phyloP scores from a whole-genome alignment of 2,888 invertebrate genomes.

The Monochamus alternatus region DNA sequence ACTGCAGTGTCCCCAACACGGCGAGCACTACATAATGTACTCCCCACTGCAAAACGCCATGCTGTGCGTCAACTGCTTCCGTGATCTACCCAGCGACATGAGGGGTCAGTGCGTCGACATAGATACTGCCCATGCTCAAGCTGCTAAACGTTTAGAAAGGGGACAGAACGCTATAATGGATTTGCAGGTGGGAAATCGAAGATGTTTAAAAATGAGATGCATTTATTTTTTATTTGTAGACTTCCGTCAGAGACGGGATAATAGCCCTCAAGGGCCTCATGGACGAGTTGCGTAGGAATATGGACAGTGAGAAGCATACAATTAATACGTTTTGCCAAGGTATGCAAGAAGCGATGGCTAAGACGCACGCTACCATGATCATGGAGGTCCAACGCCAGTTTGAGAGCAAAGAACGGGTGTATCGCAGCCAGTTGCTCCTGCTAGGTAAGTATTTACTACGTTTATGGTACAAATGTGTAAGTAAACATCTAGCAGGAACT shows the following conservation, averaged over 20 bases:
- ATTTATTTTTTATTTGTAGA: constrained; percentile 68
- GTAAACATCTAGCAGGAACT: too few relatives aligned
- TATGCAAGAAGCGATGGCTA: constrained; percentile 78
- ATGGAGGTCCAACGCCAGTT: constrained; percentile 79
- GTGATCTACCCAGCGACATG: constrained; percentile 79
- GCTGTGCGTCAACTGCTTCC: constrained; percentile 84
- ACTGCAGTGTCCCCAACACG: constrained; percentile 77
- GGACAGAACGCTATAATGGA: constrained; percentile 72
- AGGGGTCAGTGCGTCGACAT: constrained; percentile 82
- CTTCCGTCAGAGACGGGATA: constrained; percentile 79
- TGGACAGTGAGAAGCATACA: constrained; percentile 78
- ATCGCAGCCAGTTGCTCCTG: constrained; percentile 67
- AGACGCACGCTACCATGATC: constrained; percentile 78
- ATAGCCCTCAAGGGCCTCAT: constrained; percentile 78
- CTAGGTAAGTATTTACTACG: constrained; percentile 58
- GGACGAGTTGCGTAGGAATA: constrained; percentile 78
- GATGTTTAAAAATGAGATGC: too few relatives aligned
- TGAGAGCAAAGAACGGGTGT: constrained; percentile 71
- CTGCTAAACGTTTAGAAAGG: constrained; percentile 80
- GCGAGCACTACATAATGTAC: constrained; percentile 84
- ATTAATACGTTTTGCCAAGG: constrained; percentile 80
- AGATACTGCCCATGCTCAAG: constrained; percentile 82
- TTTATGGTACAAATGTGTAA: too few relatives aligned
- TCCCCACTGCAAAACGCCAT: constrained; percentile 80
- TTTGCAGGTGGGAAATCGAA: constrained; percentile 61